phyloP scores from a whole-genome alignment of 2,113 vertebrate genomes.

The Dicentrarchus labrax region DNA sequence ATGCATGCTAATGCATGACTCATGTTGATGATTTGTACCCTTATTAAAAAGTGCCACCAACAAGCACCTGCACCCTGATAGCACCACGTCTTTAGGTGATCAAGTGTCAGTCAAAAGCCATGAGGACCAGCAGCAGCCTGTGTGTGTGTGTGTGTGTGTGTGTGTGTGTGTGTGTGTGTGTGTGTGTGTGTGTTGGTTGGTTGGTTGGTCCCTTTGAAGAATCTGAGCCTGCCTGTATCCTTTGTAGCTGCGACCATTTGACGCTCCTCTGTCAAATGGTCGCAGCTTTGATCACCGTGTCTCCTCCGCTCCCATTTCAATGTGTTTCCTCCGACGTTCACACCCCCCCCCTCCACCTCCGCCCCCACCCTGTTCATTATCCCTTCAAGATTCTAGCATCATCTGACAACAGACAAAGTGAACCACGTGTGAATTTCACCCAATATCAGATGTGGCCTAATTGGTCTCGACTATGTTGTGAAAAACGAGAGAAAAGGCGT shows the following conservation, averaged over 20 bases:
- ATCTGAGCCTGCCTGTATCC: constrained; percentile 12
- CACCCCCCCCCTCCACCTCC: constrained; percentile 55
- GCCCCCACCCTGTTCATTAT: neutral
- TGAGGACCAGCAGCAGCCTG: neutral
- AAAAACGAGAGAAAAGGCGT: neutral
- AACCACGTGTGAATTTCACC: neutral
- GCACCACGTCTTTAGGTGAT: neutral
- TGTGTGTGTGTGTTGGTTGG: neutral
- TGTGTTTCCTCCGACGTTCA: constrained; percentile 59
- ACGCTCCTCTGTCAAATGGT: constrained; percentile 70
- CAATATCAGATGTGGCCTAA: neutral
- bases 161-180: constrained; percentile 27
- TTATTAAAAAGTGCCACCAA: too few species aligned
- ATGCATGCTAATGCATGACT: too few species aligned
- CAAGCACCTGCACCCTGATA: neutral
- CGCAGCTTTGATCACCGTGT: constrained; percentile 73
- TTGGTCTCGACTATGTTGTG: neutral
- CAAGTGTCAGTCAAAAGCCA: too few species aligned
- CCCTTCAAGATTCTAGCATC: constrained; percentile 36
- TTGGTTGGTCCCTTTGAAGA: constrained; percentile 51
- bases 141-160: constrained; percentile 1
- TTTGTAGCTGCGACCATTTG: constrained; percentile 8
- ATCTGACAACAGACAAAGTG: constrained; percentile 64
- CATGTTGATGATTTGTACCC: too few species aligned
- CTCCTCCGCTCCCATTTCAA: constrained; percentile 59